Conservation (phyloP, 2,888 invertebrate genomes). For the Diarsia brunnea region DNA sequence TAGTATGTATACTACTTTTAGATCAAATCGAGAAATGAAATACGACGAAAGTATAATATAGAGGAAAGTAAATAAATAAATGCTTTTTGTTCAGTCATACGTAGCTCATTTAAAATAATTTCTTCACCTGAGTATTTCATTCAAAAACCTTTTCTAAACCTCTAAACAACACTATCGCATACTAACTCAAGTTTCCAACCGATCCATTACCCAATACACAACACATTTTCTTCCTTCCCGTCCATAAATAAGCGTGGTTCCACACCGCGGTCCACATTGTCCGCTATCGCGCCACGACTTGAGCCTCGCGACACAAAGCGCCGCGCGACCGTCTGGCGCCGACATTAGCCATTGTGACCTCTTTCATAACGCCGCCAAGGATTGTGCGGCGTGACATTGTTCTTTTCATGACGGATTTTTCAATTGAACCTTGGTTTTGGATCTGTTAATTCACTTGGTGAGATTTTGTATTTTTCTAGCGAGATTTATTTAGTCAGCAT, state of each 20-base stretch:
- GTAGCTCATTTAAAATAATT: neutral
- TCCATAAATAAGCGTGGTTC: neutral
- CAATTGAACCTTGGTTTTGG: neutral
- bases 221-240: slow-evolving; percentile 7
- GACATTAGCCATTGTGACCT: slow-evolving; percentile 53
- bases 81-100: neutral
- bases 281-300: slow-evolving; percentile 46
- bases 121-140: neutral
- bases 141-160: too few species aligned
- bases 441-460: neutral
- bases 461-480: neutral
- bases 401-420: slow-evolving; percentile 22
- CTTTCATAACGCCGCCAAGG: slow-evolving; percentile 15
- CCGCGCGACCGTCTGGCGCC: slow-evolving; percentile 31
- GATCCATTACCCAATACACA: slow-evolving; percentile 15
- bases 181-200: neutral
- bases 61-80: neutral
- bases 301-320: slow-evolving; percentile 46
- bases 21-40: neutral
- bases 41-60: neutral
- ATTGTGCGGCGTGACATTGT: slow-evolving; percentile 34
- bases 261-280: slow-evolving; percentile 21
- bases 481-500: neutral
- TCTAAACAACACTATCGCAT: neutral
- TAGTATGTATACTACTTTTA: neutral